phyloP scores from a whole-genome alignment of 1,140 invertebrate species.

The Subanguina moxae region DNA sequence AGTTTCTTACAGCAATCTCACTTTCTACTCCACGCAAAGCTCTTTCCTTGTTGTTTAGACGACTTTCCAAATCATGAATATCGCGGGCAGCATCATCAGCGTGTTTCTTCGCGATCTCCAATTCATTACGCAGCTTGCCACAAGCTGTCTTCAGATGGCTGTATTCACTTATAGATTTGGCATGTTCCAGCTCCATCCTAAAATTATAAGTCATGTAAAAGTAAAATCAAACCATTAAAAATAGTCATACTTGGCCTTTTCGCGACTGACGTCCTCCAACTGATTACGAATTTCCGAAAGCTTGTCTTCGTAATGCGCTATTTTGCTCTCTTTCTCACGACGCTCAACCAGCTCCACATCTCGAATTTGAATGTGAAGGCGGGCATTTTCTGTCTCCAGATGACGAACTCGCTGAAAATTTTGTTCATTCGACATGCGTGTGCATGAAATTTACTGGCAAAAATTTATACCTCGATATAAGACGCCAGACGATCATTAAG shows the following conservation, averaged over 20 bases:
- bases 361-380: slow-evolving; percentile 39
- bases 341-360: slow-evolving; percentile 44
- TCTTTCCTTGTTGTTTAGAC: slow-evolving; percentile 76
- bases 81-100: slow-evolving; percentile 61
- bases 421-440: neutral
- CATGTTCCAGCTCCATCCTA: slow-evolving; percentile 33
- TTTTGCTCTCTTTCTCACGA: slow-evolving; percentile 30
- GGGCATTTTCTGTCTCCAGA: slow-evolving; percentile 40
- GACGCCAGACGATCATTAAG: slow-evolving; percentile 43
- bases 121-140: slow-evolving; percentile 78
- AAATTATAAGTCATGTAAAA: slow-evolving; percentile 9
- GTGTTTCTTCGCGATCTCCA: slow-evolving; percentile 69
- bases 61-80: slow-evolving; percentile 72
- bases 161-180: slow-evolving; percentile 17
- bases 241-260: slow-evolving; percentile 30
- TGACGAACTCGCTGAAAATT: slow-evolving; percentile 37
- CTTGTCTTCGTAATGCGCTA: slow-evolving; percentile 34
- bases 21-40: slow-evolving; percentile 66
- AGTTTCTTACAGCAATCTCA: slow-evolving; percentile 60
- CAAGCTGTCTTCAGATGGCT: slow-evolving; percentile 75
- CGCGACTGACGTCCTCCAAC: slow-evolving; percentile 28
- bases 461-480: slow-evolving; percentile 33
- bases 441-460: neutral
- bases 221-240: neutral
- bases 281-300: slow-evolving; percentile 38